Evolutionary conservation across 2,797 vertebrate genomes (phyloP).

Genomic region (Onychomys arenicola): DNA sequence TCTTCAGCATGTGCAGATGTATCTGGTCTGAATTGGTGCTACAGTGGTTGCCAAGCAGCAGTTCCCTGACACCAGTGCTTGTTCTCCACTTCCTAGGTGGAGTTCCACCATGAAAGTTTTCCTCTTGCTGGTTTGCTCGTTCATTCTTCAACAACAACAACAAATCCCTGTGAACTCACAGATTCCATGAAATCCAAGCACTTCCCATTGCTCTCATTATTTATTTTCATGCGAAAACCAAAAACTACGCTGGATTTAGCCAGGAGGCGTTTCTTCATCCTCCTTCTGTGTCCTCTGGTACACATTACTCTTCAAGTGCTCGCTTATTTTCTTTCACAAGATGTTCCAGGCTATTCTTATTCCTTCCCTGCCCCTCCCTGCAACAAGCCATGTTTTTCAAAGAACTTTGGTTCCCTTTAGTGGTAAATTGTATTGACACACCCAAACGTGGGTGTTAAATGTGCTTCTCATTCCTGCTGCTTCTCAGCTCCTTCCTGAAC

Average conservation of each 20-base stretch:
- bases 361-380: background rate
- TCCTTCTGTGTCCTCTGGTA: background rate
- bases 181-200: background rate
- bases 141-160: background rate
- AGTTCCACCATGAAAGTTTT: constrained; percentile 2
- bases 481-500: background rate
- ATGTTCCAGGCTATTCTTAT: constrained; percentile 1
- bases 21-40: background rate
- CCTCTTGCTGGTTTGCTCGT: background rate
- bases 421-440: constrained; percentile 20
- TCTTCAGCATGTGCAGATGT: background rate
- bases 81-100: constrained; percentile 22
- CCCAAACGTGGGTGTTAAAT: background rate
- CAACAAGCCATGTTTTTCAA: background rate
- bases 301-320: background rate
- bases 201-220: background rate
- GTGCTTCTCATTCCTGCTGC: background rate
- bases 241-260: background rate
- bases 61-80: background rate
- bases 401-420: background rate
- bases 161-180: background rate
- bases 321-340: background rate
- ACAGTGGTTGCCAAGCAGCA: background rate
- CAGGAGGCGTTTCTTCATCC: background rate
- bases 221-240: background rate